Base-by-base conservation (phyloP, 2,888 invertebrate species). In the Antheraea yamamai region DNA sequence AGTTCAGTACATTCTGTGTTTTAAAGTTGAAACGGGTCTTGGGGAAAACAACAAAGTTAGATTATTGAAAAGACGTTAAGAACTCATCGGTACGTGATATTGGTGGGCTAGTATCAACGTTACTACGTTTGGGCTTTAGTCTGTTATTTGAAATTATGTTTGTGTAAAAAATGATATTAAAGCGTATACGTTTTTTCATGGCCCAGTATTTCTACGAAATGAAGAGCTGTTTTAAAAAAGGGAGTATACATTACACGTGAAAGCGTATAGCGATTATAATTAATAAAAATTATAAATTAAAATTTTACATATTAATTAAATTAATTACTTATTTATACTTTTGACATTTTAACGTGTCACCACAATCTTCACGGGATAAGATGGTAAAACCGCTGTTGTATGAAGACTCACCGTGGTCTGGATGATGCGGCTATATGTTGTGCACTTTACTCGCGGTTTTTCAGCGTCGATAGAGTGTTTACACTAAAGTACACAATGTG, bases 21-120 rank as follows among this genome's bases (percentile, higher is more conserved):
- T 20, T 68, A 39, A 71, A 74, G 58, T 74, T 74, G 18, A 75
- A 72, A 74, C 30, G 66, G 35, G 73, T 75, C 4, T 51, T 30
- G 55, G 55, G 14, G 73, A 58, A 61, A 74, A 74, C 70, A 76
- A 75, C 74, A 74, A 61, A 75, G 52, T 39, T 30, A 73, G 76
- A 73, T 75, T 78, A 79, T 80, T 75, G 79, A 79, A 79, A 79
- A 77, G 77, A 77, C 77, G 75, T 80, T 80, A 76, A 76, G 78
- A 77, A 77, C 20, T 55, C 75, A 77, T 79, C 75, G 77, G 71
- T 76, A 66, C 78, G 77, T 78, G 51, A 26, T 75, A 76, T 74
- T 70, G 23, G 12, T 61, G n/a, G 23, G 12, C 10, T 23, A n/a
- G 7, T 58, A 23, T 61, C 61, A 7, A 20, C 55, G 18, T 55